phyloP scores from a whole-genome alignment of 2,888 invertebrate genomes.

The Stenotaenia linearis region DNA sequence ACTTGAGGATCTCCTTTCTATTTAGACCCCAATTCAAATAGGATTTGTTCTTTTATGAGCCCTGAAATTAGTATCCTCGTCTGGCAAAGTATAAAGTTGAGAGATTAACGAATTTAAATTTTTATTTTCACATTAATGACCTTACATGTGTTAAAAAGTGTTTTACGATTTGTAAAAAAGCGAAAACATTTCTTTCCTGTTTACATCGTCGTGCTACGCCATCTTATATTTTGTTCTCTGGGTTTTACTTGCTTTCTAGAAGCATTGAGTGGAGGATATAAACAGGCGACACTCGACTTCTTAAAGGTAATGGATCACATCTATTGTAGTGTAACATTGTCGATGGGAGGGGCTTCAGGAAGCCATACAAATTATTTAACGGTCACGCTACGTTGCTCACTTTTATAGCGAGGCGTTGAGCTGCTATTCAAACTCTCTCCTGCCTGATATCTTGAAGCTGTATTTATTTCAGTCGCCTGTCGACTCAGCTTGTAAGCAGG shows the following conservation, averaged over 20 bases:
- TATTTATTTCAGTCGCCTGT: constrained; percentile 26
- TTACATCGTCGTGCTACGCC: not conserved
- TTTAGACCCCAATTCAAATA: constrained; percentile 17
- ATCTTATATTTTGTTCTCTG: not conserved
- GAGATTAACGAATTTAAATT: not conserved
- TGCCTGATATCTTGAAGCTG: constrained; percentile 24
- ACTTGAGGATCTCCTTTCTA: constrained; percentile 7
- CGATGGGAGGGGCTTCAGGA: constrained; percentile 30
- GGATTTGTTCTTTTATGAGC: constrained; percentile 12
- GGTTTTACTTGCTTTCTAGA: not conserved
- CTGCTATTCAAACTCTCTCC: constrained; percentile 3
- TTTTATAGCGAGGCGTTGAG: constrained; percentile 26
- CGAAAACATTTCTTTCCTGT: no score
- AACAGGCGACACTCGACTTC: constrained; percentile 26
- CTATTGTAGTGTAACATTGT: constrained; percentile 30
- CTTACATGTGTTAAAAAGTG: not conserved
- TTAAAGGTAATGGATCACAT: constrained; percentile 29
- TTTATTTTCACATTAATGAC: not conserved
- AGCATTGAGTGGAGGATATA: constrained; percentile 4
- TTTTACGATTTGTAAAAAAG: no score
- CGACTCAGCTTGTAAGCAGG: constrained; percentile 21
- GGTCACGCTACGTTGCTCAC: constrained; percentile 29
- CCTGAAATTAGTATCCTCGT: not conserved
- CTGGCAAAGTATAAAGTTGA: not conserved
- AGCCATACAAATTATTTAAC: constrained; percentile 32